Base-by-base conservation (phyloP, 2,888 invertebrate genomes). In the Baccha elongata region DNA sequence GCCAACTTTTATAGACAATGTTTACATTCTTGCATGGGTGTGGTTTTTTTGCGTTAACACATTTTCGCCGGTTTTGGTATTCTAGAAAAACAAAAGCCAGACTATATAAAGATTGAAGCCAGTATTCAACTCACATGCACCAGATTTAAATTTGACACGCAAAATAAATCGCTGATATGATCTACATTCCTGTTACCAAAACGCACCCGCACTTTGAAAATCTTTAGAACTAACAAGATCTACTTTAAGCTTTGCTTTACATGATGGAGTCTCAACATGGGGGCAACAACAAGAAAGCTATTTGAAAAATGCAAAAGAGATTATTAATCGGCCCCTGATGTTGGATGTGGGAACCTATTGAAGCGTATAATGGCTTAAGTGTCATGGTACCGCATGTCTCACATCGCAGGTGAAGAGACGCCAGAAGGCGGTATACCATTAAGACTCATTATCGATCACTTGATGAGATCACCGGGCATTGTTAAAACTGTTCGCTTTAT, bases 361-460 rank as follows among this genome's bases (percentile, higher is more conserved):
- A 55, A 65, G 26, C 71, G 53, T 50, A 44, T 58, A 76, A 71
- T 64, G 26, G 64, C 37, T 23, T 40, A 62, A 62, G 76, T 76
- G 64, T 78, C 71, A 65, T 32, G 26, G 60, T 37, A 35, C 35
- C 8, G 19, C 3, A 6, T n/a, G 21, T 29, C 15, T 55, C 48
- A 15, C 15, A 13, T 50, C 53, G 40, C 60, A 58, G 46, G 48
- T 42, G 64, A 58, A 35, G 50, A 44, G 50, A 19, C 29, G 60
- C 44, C 48, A 26, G 48, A 52, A 37, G 64, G 68, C 40, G 62
- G 53, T 32, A 62, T 46, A 8, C 73, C 73, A 69, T 74, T 80
- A 71, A 60, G 53, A 52, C 65, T 81, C 75, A 78, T 78, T 83
- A 81, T 81, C 71, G 76, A 81, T 72, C 81, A 62, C 53, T 72